A percentile compares a stretch with the other conserved stretches of the same genome.
These are phyloP conservation scores for Arion vulgaris DNA, from an alignment of 1,140 invertebrate species.

Conservation along the genomic window DNA sequence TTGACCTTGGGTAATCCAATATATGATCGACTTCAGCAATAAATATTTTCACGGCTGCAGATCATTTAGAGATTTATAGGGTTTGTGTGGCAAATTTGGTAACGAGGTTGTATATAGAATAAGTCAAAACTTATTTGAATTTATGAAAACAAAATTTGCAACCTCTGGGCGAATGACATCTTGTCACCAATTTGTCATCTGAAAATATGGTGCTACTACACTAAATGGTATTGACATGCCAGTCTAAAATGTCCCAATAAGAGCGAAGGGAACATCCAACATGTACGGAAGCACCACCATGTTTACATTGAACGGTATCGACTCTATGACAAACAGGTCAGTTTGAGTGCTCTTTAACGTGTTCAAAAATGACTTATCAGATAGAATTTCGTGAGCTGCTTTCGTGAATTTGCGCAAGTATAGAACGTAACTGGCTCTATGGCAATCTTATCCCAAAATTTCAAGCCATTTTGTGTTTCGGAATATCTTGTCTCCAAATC, in stretches of 20 bases:
- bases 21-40: conserved; percentile 47
- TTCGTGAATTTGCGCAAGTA: too few species aligned
- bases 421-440: not conserved
- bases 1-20: conserved; percentile 48
- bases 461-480: not conserved
- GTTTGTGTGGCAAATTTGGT: conserved; percentile 30
- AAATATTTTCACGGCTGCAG: conserved; percentile 29
- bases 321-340: conserved; percentile 40
- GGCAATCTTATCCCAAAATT: conserved; percentile 20
- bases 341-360: not conserved
- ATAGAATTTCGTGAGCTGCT: not conserved
- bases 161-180: conserved; percentile 32
- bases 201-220: not conserved
- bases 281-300: conserved; percentile 38
- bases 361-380: not conserved
- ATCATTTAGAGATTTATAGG: conserved; percentile 10
- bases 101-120: not conserved
- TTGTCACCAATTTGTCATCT: not conserved
- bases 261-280: conserved; percentile 38
- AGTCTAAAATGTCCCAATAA: conserved; percentile 26
- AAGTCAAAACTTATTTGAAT: not conserved
- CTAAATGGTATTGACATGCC: not conserved
- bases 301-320: conserved; percentile 1
- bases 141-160: not conserved
- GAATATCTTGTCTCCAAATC: conserved; percentile 11